These are phyloP conservation scores for Megamerina dolium DNA, from an alignment of 2,888 invertebrate genomes.

Conservation along the genomic window DNA sequence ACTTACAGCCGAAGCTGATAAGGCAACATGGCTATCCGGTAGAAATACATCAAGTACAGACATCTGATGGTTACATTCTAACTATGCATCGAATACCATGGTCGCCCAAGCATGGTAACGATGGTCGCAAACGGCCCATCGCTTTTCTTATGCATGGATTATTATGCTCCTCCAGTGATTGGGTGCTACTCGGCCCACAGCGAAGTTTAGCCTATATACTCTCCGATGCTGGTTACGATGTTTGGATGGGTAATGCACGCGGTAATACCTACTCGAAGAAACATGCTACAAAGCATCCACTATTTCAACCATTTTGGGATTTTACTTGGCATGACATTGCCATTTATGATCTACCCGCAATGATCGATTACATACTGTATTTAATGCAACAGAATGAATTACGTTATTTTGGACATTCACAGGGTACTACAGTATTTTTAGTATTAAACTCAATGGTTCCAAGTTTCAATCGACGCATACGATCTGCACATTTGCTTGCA, in stretches of 20 bases:
- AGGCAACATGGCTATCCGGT: constrained; percentile 29
- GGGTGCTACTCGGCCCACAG: constrained; percentile 31
- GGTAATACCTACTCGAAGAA: constrained; percentile 52
- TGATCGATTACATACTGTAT: constrained; percentile 62
- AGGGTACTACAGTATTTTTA: constrained; percentile 76
- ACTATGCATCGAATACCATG: constrained; percentile 40
- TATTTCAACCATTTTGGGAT: constrained; percentile 35
- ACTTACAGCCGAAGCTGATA: constrained; percentile 2
- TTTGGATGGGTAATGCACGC: constrained; percentile 56
- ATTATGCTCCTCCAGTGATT: constrained; percentile 38
- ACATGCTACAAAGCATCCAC: constrained; percentile 48
- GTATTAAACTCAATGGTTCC: constrained; percentile 46
- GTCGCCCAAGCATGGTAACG: constrained; percentile 22
- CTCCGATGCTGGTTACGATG: constrained; percentile 36
- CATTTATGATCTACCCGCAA: constrained; percentile 77
- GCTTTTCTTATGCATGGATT: constrained; percentile 38
- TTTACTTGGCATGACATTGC: constrained; percentile 85
- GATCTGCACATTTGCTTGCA: constrained; percentile 46
- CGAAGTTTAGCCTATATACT: constrained; percentile 32
- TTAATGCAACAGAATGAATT: constrained; percentile 29
- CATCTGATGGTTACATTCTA: constrained; percentile 37
- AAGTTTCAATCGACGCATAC: constrained; percentile 28
- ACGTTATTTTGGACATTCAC: constrained; percentile 83
- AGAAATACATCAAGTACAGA: constrained; percentile 56
- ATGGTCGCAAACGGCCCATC: constrained; percentile 23